These are phyloP conservation scores for Eristalis arbustorum DNA, from an alignment of 2,888 invertebrate species.

Conservation along the genomic window DNA sequence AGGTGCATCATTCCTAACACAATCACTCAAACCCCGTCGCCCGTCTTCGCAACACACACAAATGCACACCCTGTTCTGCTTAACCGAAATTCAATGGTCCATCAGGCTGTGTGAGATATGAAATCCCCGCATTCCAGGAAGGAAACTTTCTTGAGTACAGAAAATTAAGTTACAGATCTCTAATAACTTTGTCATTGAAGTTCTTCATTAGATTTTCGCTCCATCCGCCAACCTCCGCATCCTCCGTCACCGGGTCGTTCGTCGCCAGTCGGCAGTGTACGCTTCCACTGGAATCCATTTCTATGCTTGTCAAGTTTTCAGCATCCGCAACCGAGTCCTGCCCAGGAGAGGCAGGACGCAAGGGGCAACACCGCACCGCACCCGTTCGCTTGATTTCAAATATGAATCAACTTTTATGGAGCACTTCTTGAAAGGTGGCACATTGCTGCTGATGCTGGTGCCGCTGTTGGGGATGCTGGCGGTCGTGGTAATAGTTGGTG, in stretches of 20 bases:
- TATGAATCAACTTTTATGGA: conserved; percentile 58
- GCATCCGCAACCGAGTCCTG: conserved; percentile 7
- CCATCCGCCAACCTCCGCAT: neutral
- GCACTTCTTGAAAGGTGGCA: conserved; percentile 41
- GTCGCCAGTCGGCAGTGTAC: no score
- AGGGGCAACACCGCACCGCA: neutral
- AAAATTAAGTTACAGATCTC: conserved; percentile 67
- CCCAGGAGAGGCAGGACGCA: neutral
- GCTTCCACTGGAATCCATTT: conserved; percentile 48
- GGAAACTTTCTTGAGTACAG: conserved; percentile 55
- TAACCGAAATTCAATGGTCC: conserved; percentile 61
- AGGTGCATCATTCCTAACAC: neutral
- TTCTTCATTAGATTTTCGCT: conserved; percentile 65
- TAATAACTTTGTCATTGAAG: conserved; percentile 69
- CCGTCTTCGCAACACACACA: neutral
- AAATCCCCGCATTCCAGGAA: conserved; percentile 48
- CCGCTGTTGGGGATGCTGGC: neutral
- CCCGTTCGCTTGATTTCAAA: conserved; percentile 40
- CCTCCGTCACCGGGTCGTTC: neutral
- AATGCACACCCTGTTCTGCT: neutral
- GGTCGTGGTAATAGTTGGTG: neutral
- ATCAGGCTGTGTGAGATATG: conserved; percentile 48
- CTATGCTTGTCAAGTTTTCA: conserved; percentile 57
- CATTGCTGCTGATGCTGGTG: neutral
- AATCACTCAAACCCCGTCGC: neutral